phyloP scores from a whole-genome alignment of 2,113 vertebrate genomes.

The Menura novaehollandiae region DNA sequence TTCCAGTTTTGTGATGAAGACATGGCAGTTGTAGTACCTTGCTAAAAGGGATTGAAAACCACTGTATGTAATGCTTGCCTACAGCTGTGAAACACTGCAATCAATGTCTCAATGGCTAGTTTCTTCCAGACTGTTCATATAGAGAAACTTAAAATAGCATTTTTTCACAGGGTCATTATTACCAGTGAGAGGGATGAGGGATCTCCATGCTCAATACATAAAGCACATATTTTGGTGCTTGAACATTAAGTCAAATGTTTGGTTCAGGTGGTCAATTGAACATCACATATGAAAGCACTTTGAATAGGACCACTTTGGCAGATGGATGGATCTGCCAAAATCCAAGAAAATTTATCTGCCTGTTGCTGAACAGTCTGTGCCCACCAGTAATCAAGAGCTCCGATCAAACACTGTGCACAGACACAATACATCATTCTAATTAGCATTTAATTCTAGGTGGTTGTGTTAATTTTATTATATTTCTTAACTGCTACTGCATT shows the following conservation, averaged over 20 bases:
- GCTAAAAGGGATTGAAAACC: neutral
- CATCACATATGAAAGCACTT: neutral
- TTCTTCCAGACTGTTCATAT: neutral
- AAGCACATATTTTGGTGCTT: neutral
- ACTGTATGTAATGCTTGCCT: neutral
- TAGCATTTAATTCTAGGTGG: conserved; percentile 35
- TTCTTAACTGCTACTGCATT: conserved; percentile 39
- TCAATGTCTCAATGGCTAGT: neutral
- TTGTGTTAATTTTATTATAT: conserved; percentile 56
- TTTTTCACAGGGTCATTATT: neutral
- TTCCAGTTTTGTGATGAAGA: neutral
- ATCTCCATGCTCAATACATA: neutral
- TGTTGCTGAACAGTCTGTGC: neutral
- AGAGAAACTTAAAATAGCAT: neutral
- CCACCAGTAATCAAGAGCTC: neutral
- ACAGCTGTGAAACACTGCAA: neutral
- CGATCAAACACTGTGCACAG: neutral
- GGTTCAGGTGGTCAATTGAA: neutral
- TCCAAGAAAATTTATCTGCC: neutral
- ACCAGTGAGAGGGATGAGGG: neutral
- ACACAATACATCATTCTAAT: conserved; percentile 49
- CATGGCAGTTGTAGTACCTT: neutral
- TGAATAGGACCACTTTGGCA: neutral
- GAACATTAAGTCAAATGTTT: neutral
- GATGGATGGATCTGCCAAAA: neutral